Conservation (phyloP, 1,140 invertebrate species). For the Condylostylus longicornis region DNA sequence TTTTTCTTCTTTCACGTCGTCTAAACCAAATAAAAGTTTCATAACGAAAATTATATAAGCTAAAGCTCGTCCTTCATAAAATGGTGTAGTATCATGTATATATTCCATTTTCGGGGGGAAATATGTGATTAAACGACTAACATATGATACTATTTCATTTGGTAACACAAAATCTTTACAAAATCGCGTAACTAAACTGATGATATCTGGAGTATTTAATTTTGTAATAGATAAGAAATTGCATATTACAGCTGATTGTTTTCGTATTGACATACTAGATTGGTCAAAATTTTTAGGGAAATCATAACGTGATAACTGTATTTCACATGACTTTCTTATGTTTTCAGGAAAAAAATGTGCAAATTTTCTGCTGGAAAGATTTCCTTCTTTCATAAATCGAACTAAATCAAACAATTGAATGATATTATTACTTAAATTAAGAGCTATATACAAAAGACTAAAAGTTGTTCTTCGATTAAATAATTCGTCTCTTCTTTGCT, state of each 20-base stretch:
- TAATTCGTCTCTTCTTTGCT: neutral
- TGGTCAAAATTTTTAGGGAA: too few species aligned
- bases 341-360: constrained; percentile 36
- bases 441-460: constrained; percentile 32
- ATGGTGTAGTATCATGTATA: constrained; percentile 20
- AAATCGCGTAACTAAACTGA: constrained; percentile 30
- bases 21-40: constrained; percentile 41
- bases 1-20: constrained; percentile 40
- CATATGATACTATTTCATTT: constrained; percentile 15
- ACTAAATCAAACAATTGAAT: constrained; percentile 39
- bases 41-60: constrained; percentile 38
- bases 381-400: constrained; percentile 38
- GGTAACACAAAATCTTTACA: constrained; percentile 38
- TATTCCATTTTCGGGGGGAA: constrained; percentile 25
- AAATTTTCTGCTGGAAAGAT: constrained; percentile 36
- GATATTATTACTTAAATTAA: constrained; percentile 34
- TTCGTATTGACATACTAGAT: too few species aligned
- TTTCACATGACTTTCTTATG: too few species aligned
- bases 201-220: constrained; percentile 33
- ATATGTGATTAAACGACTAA: constrained; percentile 15
- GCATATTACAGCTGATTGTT: too few species aligned
- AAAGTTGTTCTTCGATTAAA: neutral
- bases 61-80: constrained; percentile 42
- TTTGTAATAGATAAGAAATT: too few species aligned
- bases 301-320: too few species aligned